phyloP scores from a whole-genome alignment of 2,113 vertebrate species.

The Epinephelus fuscoguttatus region DNA sequence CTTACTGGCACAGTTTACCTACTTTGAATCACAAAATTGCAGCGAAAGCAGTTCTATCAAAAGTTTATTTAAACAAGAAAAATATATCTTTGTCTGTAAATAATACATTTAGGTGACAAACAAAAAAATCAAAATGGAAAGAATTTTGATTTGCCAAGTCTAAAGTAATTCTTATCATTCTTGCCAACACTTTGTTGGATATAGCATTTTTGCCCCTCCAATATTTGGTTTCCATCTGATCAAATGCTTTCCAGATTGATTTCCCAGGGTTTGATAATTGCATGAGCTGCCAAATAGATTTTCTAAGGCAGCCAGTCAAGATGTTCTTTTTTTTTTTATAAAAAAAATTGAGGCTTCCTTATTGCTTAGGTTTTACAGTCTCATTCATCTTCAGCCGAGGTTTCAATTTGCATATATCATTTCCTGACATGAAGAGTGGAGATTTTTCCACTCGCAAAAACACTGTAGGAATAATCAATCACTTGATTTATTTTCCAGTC shows the following conservation, averaged over 20 bases:
- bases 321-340: conserved; percentile 19
- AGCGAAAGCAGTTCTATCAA: not conserved
- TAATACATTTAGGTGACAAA: not conserved
- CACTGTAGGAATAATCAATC: conserved; percentile 61
- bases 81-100: not conserved
- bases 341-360: conserved; percentile 35
- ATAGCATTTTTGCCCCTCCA: conserved; percentile 4
- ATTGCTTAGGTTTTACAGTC: conserved; percentile 47
- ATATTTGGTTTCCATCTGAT: conserved; percentile 32
- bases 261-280: conserved; percentile 41
- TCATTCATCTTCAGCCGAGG: conserved; percentile 63
- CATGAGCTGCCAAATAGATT: conserved; percentile 32
- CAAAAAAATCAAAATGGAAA: not conserved
- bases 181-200: not conserved
- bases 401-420: conserved; percentile 67
- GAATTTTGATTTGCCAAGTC: not conserved
- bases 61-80: conserved; percentile 5
- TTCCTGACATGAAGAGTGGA: conserved; percentile 48
- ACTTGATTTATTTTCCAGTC: conserved; percentile 67
- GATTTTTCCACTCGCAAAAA: conserved; percentile 50
- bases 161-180: not conserved
- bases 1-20: not conserved
- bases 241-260: conserved; percentile 35
- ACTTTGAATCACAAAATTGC: not conserved
- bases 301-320: conserved; percentile 14